phyloP scores from a whole-genome alignment of 53 echinoderm and acorn worm genomes.

The Crossaster papposus region DNA sequence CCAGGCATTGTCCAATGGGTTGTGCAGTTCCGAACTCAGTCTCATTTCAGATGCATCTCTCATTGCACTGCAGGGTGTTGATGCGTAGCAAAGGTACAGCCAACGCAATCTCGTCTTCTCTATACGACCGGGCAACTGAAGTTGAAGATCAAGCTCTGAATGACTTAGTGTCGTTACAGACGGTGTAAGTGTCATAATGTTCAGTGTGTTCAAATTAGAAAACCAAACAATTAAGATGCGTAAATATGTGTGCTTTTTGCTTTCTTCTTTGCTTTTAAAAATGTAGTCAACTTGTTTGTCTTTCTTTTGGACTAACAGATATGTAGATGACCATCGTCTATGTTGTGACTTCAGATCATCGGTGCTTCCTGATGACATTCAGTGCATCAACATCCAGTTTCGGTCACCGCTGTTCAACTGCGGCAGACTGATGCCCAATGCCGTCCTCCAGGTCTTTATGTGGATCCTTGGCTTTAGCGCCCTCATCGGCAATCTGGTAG shows the following conservation, averaged over 20 bases:
- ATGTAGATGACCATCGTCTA: slow-evolving; percentile 49
- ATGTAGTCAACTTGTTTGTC: neutral
- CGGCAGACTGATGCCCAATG: slow-evolving; percentile 55
- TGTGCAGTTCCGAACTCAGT: neutral
- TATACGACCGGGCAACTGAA: neutral
- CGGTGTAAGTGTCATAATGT: slow-evolving; percentile 17
- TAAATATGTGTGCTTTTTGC: neutral
- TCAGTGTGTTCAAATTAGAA: neutral
- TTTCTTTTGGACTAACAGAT: slow-evolving; percentile 1
- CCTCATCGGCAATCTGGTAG: slow-evolving; percentile 61
- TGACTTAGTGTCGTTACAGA: slow-evolving; percentile 8
- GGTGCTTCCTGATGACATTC: neutral
- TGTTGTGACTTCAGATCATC: slow-evolving; percentile 39
- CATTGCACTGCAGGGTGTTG: slow-evolving; percentile 21
- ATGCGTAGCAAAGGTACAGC: slow-evolving; percentile 21
- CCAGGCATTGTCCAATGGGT: too few relatives aligned
- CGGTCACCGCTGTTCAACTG: slow-evolving; percentile 51
- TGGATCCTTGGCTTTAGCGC: slow-evolving; percentile 72
- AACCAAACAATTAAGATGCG: neutral
- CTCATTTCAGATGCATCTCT: neutral
- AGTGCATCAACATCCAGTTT: slow-evolving; percentile 27
- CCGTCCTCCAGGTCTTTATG: slow-evolving; percentile 47
- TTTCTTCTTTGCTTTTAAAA: neutral
- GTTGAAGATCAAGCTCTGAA: slow-evolving; percentile 20
- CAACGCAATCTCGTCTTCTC: neutral